phyloP scores from a whole-genome alignment of 2,113 vertebrate species.

The Calidris pygmaea region DNA sequence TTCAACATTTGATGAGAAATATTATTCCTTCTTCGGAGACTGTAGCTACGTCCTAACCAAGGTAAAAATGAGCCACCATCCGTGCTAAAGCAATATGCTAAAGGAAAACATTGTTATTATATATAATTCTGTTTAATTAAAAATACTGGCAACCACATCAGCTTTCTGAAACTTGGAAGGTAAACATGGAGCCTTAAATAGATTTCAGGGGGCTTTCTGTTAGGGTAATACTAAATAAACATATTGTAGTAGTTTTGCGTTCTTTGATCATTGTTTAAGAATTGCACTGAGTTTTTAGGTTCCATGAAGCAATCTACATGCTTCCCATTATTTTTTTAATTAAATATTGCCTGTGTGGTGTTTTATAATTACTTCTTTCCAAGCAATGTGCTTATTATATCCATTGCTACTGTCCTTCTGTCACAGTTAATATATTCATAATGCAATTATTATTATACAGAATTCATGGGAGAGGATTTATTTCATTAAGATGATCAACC shows the following conservation, averaged over 20 bases:
- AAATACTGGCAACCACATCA: neutral
- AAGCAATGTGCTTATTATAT: neutral
- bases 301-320: neutral
- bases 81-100: neutral
- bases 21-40: conserved; percentile 78
- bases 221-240: neutral
- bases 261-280: neutral
- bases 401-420: neutral
- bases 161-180: neutral
- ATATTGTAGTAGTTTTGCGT: neutral
- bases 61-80: conserved; percentile 50
- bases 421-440: neutral
- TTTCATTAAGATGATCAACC: neutral
- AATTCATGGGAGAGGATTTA: neutral
- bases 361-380: neutral
- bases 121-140: neutral
- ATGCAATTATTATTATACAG: neutral
- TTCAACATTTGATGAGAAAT: conserved; percentile 75
- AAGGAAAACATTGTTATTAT: neutral
- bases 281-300: neutral
- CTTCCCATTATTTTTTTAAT: neutral
- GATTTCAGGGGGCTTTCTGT: neutral
- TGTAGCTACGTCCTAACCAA: conserved; percentile 80
- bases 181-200: neutral
- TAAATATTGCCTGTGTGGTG: neutral